Evolutionary conservation across 2,888 invertebrate species (phyloP).

Genomic region (Argyra leucocephala): DNA sequence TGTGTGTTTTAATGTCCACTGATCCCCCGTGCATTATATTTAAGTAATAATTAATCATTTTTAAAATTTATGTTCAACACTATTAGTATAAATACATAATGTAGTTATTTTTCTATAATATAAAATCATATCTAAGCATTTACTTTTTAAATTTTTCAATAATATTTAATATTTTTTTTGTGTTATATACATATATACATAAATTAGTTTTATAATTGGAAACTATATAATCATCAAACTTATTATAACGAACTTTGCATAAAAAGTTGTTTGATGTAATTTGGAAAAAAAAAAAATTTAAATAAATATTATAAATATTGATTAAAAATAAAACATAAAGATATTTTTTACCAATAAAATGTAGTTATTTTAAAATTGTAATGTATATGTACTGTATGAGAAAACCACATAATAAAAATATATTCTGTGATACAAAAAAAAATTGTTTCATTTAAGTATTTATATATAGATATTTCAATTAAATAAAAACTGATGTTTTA

Average conservation of each 20-base stretch:
- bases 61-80: too few relatives aligned
- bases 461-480: too few relatives aligned
- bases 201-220: neutral
- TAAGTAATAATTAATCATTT: too few relatives aligned
- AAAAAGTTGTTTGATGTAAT: slow-evolving; percentile 6
- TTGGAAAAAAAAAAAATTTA: neutral
- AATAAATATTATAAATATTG: neutral
- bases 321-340: neutral
- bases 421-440: neutral
- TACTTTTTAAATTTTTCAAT: neutral
- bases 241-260: neutral
- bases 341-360: slow-evolving; percentile 1
- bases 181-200: neutral
- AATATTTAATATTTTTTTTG: too few relatives aligned
- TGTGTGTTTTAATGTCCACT: too few relatives aligned
- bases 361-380: slow-evolving; percentile 1
- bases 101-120: neutral
- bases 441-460: neutral
- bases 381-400: neutral
- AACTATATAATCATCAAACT: neutral
- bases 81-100: neutral
- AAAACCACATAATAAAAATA: slow-evolving; percentile 6
- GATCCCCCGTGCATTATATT: too few relatives aligned
- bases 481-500: too few relatives aligned
- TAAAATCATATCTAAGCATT: neutral